Base-by-base conservation (phyloP, 2,113 vertebrate species). In the Pan paniscus region DNA sequence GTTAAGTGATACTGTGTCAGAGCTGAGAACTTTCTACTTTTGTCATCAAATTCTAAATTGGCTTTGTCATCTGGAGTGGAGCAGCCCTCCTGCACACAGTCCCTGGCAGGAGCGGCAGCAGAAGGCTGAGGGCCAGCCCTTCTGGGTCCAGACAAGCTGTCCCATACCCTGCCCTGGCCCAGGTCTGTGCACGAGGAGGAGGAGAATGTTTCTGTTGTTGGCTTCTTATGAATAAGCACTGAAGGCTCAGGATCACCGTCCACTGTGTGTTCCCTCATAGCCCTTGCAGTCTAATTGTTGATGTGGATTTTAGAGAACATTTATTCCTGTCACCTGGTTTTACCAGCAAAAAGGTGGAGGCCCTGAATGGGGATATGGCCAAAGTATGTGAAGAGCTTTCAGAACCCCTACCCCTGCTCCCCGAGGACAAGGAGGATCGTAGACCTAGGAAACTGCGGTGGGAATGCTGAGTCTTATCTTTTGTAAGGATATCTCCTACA, bases 161-260 rank as follows among this genome's bases (percentile, higher is more conserved):
- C 40, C 43, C 12, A 0, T 8, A 23, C 32, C 5, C 43, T 1
- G 3, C 46, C 22, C 3, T 1, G 2, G 1, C 16, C 40, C 25
- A 14, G 40, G 5, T 48, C 64, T 89, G 55, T n/a, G 30, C 70
- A 64, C 27, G 25, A 8, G 1, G 3, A 0, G 2, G 27, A 64
- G n/a, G 52, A 30, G 57, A 61, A 13, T 8, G 2, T 35, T 27
- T 70, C 46, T 38, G 14, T 86, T 46, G 32, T 40, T 68, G 40
- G 22, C 40, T 90, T 32, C 1, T 25, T 52, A 2, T 1, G 17
- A 48, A 22, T n/a, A 20, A 86, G 43, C 14, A 17, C 13, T 1
- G 32, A 46, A 43, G 10, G 52, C 35, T 78, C 52, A 55, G 30
- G 32, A 9, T 13, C 11, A 0, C 35, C 0, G 0, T 59, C 27